These are phyloP conservation scores for Hippolais icterina DNA, from an alignment of 2,113 vertebrate genomes.

Conservation along the genomic window DNA sequence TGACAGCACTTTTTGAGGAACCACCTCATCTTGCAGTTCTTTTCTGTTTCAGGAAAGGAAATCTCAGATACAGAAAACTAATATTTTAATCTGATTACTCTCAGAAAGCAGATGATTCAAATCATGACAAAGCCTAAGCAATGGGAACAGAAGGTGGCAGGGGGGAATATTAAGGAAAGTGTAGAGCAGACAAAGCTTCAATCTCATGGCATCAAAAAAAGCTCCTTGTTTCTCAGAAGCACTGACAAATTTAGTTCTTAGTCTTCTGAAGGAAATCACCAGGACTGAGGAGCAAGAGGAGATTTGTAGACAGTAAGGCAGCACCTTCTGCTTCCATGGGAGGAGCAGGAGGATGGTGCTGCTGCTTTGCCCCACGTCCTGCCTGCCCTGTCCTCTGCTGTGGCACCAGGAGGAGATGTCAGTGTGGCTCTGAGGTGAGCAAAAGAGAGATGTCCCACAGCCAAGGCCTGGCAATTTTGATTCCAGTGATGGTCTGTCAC, in stretches of 20 bases:
- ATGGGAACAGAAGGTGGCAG: neutral
- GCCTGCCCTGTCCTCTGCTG: neutral
- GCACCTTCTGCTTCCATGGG: neutral
- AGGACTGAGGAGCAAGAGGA: neutral
- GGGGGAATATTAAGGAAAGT: neutral
- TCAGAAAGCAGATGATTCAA: conserved; percentile 17
- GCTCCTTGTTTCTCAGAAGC: neutral
- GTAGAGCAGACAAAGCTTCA: neutral
- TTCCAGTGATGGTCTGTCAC: neutral
- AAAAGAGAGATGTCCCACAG: neutral
- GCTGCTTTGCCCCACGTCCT: fast-evolving
- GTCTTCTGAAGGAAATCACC: neutral
- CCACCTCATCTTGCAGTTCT: neutral
- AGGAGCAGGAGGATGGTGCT: neutral
- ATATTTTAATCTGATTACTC: conserved; percentile 60
- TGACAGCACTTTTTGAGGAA: conserved; percentile 26
- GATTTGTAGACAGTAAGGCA: neutral
- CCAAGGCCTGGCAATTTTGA: neutral
- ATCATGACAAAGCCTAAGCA: conserved; percentile 21
- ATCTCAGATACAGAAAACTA: conserved; percentile 9
- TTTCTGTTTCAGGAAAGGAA: neutral
- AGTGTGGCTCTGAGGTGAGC: neutral
- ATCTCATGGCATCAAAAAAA: neutral
- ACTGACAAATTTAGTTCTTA: neutral
- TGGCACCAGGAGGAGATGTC: neutral